phyloP scores from a whole-genome alignment of 1,140 invertebrate species.

The Drosophila subobscura region DNA sequence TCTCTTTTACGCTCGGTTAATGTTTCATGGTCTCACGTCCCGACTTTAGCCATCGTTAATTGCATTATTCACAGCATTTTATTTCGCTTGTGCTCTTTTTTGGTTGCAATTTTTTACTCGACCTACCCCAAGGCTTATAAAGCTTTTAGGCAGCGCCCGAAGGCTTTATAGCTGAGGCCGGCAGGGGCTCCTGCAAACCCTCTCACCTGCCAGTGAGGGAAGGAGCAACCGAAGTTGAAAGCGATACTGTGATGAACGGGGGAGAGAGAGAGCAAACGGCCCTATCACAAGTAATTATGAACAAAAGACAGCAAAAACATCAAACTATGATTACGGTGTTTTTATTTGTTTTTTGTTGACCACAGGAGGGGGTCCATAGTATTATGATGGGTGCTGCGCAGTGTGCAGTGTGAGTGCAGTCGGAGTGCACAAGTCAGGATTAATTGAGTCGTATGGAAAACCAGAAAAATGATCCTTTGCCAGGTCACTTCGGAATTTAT shows the following conservation, averaged over 20 bases:
- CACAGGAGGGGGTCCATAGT: not conserved
- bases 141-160: slow-evolving; percentile 28
- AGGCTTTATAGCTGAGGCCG: not conserved
- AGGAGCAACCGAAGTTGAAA: slow-evolving; percentile 3
- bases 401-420: not conserved
- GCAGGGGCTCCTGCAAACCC: slow-evolving; percentile 16
- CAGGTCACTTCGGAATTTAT: slow-evolving; percentile 32
- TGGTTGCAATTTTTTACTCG: slow-evolving; percentile 40
- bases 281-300: slow-evolving; percentile 63
- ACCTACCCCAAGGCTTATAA: slow-evolving; percentile 51
- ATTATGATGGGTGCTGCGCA: not conserved
- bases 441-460: slow-evolving; percentile 55
- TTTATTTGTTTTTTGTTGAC: too few species aligned
- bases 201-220: slow-evolving; percentile 20
- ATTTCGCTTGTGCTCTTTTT: slow-evolving; percentile 6
- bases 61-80: slow-evolving; percentile 38
- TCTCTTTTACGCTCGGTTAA: not conserved
- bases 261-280: slow-evolving; percentile 6
- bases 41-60: slow-evolving; percentile 31
- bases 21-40: slow-evolving; percentile 25
- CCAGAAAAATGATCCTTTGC: slow-evolving; percentile 24
- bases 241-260: not conserved
- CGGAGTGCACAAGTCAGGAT: slow-evolving; percentile 37
- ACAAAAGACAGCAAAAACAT: slow-evolving; percentile 58
- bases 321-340: slow-evolving; percentile 32